A percentile compares a stretch with the other conserved stretches of the same genome.
Evolutionary conservation across 2,797 vertebrate species (phyloP).

Genomic region (Aphelocoma californica): DNA sequence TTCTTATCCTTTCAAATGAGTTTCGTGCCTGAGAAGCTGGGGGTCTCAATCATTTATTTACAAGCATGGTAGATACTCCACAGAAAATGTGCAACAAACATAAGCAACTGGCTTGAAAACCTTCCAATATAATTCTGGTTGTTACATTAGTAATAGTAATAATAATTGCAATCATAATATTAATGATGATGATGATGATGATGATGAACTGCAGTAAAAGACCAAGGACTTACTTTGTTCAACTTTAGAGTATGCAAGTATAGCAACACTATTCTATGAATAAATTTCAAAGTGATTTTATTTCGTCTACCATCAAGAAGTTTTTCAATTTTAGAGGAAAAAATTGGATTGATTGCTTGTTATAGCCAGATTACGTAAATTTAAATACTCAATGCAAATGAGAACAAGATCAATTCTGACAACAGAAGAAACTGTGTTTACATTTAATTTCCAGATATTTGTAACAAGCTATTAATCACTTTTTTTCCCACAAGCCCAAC

Average conservation of each 20-base stretch:
- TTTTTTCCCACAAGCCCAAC: neutral
- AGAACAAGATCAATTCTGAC: neutral
- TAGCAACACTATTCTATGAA: neutral
- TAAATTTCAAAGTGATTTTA: neutral
- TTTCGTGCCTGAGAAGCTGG: neutral
- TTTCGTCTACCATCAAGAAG: neutral
- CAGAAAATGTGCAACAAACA: neutral
- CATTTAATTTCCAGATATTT: neutral
- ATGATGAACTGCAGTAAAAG: neutral
- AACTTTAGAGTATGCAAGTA: neutral
- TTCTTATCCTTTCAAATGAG: neutral
- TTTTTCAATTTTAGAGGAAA: neutral
- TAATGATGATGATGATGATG: neutral
- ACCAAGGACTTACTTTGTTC: neutral
- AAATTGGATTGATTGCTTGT: neutral
- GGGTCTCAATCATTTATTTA: neutral
- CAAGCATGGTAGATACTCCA: neutral
- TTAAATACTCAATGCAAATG: neutral
- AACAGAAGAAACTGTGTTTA: neutral
- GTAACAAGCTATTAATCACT: neutral
- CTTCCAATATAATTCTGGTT: neutral
- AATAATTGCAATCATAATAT: neutral
- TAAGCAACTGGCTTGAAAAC: neutral
- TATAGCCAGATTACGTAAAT: neutral
- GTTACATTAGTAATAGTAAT: neutral